phyloP scores from a whole-genome alignment of 2,888 invertebrate genomes.

The Zelleria hepariella region DNA sequence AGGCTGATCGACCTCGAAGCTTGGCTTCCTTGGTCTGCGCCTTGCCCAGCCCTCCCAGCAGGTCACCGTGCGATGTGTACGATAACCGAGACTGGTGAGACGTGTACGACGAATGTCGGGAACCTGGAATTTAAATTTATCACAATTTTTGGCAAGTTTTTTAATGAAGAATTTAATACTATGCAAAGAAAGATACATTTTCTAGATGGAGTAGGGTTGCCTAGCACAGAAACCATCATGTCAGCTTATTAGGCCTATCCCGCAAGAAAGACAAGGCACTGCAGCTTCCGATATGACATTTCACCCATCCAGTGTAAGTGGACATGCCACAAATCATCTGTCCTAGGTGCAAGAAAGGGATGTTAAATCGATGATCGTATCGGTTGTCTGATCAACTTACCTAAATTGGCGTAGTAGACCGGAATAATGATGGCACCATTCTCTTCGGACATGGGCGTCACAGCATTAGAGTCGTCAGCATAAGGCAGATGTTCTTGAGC shows the following conservation, averaged over 20 bases:
- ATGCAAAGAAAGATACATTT: background rate
- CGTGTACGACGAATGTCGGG: conserved; percentile 95
- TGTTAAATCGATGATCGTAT: background rate
- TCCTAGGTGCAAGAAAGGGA: background rate
- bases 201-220: no score
- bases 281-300: no score
- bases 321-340: background rate
- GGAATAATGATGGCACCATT: conserved; percentile 96
- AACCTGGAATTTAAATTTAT: conserved; percentile 63
- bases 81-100: conserved; percentile 95
- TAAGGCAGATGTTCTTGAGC: conserved; percentile 96
- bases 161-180: background rate
- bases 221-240: no score
- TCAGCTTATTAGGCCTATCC: no score
- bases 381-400: conserved; percentile 43
- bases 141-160: background rate
- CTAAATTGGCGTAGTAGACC: conserved; percentile 89
- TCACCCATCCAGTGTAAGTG: no score
- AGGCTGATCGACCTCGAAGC: conserved; percentile 79
- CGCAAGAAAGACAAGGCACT: no score
- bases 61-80: conserved; percentile 94
- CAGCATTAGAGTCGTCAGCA: conserved; percentile 97
- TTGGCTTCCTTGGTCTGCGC: conserved; percentile 90
- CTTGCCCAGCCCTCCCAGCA: conserved; percentile 80
- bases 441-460: conserved; percentile 98